Conservation (phyloP, 2,113 vertebrate species). For the Telmatochromis sp. region DNA sequence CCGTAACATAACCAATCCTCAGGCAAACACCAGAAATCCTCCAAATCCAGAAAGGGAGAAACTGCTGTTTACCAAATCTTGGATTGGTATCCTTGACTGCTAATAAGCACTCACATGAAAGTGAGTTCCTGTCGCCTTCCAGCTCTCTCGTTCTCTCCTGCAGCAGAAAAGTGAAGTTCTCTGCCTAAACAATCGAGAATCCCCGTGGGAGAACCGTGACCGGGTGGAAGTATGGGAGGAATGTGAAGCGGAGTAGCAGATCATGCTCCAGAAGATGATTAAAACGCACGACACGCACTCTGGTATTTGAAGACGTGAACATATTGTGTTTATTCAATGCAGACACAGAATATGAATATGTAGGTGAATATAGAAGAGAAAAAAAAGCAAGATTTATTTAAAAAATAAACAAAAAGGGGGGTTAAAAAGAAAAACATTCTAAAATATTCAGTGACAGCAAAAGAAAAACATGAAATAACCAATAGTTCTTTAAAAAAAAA, state of each 20-base stretch:
- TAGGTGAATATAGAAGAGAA: not conserved
- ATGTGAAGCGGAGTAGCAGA: slow-evolving; percentile 29
- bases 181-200: slow-evolving; percentile 6
- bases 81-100: not conserved
- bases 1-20: not conserved
- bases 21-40: not conserved
- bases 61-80: not conserved
- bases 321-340: not conserved
- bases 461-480: not conserved
- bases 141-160: not conserved
- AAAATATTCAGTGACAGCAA: not conserved
- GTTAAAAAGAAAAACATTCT: not conserved
- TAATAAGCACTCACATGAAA: not conserved
- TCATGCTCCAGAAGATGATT: not conserved
- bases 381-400: not conserved
- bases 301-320: not conserved
- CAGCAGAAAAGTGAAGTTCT: slow-evolving; percentile 12
- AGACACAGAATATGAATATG: not conserved
- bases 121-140: not conserved
- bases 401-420: not conserved
- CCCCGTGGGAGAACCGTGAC: slow-evolving; percentile 47
- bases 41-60: not conserved
- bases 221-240: slow-evolving; percentile 49
- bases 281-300: not conserved
- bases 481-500: rapidly evolving